Base-by-base conservation (phyloP, 2,888 invertebrate genomes). In the Ophion costatus region DNA sequence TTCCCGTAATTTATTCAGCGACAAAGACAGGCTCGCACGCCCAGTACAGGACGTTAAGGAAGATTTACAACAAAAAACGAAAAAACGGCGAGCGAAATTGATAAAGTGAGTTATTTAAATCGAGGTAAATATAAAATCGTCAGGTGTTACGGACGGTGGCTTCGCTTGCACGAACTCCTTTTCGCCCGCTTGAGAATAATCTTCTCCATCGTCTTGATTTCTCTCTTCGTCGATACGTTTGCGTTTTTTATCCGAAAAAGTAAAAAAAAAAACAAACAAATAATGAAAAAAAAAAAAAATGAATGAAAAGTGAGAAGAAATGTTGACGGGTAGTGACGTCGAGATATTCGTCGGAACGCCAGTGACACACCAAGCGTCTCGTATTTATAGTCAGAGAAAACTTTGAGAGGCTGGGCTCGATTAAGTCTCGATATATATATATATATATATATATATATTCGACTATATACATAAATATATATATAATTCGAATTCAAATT, bases 1-100 rank as follows among this genome's bases (percentile, higher is more conserved):
- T 82, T 87, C 82, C 79, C 69, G 82, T 83, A 84, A 84, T 84
- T 88, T 87, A 87, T 88, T 87, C 78, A 83, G 66, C 64, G 64
- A 83, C 67, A 77, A 84, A 86, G 73, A 84, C 71, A 79, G 66
- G 79, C 59, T 77, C 80, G 61, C 59, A 61, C 64, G 51, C 57
- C 61, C 9, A 20, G 59, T 29, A 20, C 64, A 38, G 74, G 38
- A 2, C 73, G 24, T 56, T 45, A 14, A 81, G 71, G n/a, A 14
- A 17, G 29, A 66, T n/a, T 59, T n/a, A 42, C 51, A 1, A 61
- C 70, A 61, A 66, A 59, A 75, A 63, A n/a, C 24, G n/a, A 76
- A 80, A 63, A 51, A 17, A 61, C 69, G 1, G 74, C 70, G 24
- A 70, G 61, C 67, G 61, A 69, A 45, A 22, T 45, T 11, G n/a